Conservation (phyloP, 1,140 invertebrate genomes). For the Carcinoscorpius rotundicauda region DNA sequence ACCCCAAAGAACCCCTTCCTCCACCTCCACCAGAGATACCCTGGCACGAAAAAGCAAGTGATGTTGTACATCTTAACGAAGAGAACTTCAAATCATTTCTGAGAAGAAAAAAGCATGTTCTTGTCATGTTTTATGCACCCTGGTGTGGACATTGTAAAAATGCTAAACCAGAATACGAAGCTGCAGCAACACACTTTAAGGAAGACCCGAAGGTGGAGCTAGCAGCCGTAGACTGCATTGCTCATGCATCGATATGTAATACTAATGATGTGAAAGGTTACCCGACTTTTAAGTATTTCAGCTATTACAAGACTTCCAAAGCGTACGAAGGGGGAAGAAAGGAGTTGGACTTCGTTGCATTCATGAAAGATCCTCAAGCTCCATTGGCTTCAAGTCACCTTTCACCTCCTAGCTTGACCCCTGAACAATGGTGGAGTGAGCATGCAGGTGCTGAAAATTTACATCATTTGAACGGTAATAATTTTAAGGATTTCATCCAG, state of each 20-base stretch:
- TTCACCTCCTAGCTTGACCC: conserved; percentile 21
- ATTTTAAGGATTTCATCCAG: conserved; percentile 39
- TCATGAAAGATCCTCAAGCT: conserved; percentile 40
- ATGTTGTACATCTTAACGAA: conserved; percentile 60
- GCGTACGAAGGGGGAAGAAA: conserved; percentile 57
- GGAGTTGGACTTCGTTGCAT: conserved; percentile 50
- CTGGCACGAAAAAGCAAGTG: conserved; percentile 52
- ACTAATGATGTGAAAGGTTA: conserved; percentile 64
- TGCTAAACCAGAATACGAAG: conserved; percentile 69
- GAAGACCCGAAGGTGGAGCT: conserved; percentile 47
- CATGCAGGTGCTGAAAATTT: conserved; percentile 36
- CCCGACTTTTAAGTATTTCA: conserved; percentile 77
- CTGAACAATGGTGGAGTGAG: conserved; percentile 36
- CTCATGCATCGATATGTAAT: conserved; percentile 47
- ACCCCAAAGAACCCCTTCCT: conserved; percentile 62
- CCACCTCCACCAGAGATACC: conserved; percentile 61
- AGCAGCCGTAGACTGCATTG: conserved; percentile 72
- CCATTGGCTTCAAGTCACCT: conserved; percentile 28
- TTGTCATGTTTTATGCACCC: conserved; percentile 85
- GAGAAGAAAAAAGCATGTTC: conserved; percentile 54
- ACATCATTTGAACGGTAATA: conserved; percentile 38
- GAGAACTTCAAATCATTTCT: conserved; percentile 52
- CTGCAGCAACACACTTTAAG: conserved; percentile 57
- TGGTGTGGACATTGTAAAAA: conserved; percentile 88
- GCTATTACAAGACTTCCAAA: conserved; percentile 57